phyloP scores from a whole-genome alignment of 1,140 invertebrate genomes.

The Brachionus sp. region DNA sequence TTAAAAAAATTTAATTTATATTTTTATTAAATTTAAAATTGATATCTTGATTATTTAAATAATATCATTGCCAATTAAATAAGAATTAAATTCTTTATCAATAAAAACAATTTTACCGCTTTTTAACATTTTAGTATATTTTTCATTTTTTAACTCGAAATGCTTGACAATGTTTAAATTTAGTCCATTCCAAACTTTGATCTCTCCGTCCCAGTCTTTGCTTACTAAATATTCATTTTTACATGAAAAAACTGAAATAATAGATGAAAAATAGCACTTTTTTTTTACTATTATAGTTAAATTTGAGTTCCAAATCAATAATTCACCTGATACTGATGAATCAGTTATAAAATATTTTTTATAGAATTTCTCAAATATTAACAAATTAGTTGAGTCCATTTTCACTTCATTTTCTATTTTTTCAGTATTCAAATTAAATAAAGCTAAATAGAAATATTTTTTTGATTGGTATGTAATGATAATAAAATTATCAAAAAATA shows the following conservation, averaged over 20 bases:
- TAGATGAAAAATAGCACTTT: background rate
- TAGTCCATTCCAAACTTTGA: too few relatives aligned
- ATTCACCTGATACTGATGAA: background rate
- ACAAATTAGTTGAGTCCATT: background rate
- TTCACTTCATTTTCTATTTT: background rate
- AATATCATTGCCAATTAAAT: too few relatives aligned
- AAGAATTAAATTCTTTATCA: too few relatives aligned
- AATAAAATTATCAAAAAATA: background rate
- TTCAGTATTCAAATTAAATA: background rate
- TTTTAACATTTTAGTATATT: too few relatives aligned
- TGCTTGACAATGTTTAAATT: too few relatives aligned
- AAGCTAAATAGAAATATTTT: background rate
- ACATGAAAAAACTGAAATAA: background rate
- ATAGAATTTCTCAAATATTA: background rate
- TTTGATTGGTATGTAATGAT: background rate
- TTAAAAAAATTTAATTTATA: too few relatives aligned
- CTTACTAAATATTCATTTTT: too few relatives aligned
- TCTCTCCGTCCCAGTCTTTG: too few relatives aligned
- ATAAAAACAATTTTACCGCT: too few relatives aligned
- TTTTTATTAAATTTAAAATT: too few relatives aligned
- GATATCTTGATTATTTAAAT: too few relatives aligned
- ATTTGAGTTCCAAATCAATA: background rate
- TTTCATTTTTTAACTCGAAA: too few relatives aligned
- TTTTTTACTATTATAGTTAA: background rate
- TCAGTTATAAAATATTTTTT: background rate